Conservation (phyloP, 2,797 vertebrate genomes). For the Tokudaia muenninki region DNA sequence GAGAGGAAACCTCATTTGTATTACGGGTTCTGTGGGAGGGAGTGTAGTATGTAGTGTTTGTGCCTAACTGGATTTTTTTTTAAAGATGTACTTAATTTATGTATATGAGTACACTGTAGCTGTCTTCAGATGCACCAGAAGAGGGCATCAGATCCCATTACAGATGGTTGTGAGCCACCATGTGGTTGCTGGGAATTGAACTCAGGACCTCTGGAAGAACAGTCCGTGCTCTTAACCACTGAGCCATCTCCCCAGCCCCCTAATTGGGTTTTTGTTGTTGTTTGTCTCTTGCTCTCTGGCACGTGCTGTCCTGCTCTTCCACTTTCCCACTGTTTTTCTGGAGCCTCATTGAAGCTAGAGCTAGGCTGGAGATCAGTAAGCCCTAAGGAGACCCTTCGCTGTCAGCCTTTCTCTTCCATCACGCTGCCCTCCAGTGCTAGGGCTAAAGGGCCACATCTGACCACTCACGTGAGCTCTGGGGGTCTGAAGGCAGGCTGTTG, state of each 20-base stretch:
- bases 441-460: background rate
- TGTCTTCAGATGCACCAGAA: no score
- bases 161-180: no score
- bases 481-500: background rate
- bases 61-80: no score
- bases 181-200: no score
- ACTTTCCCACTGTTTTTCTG: background rate
- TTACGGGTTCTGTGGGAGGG: no score
- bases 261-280: background rate
- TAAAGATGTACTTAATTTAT: no score
- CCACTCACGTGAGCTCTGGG: background rate
- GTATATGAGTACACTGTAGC: no score
- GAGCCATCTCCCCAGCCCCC: background rate
- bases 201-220: no score
- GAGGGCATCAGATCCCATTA: no score
- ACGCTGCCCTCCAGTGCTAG: background rate
- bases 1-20: no score
- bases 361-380: background rate
- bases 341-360: background rate
- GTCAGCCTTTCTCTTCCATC: background rate
- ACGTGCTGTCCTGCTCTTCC: background rate
- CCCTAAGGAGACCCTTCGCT: fast-evolving
- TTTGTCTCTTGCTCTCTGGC: background rate
- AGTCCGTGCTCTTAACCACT: no score
- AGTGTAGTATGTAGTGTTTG: no score